These are phyloP conservation scores for Bembecia ichneumoniformis DNA, from an alignment of 2,888 invertebrate species.

Conservation along the genomic window DNA sequence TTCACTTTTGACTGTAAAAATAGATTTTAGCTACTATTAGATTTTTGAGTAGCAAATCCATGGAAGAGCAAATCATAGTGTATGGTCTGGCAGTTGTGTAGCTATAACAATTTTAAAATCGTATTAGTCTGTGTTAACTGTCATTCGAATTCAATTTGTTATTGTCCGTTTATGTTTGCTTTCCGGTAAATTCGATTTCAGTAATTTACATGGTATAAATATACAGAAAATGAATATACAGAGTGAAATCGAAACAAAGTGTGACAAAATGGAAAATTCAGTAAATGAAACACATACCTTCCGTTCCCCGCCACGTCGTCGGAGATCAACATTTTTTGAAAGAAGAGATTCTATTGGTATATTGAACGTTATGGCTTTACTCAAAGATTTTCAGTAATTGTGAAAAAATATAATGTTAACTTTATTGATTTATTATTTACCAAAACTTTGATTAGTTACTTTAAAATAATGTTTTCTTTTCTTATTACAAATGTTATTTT, in stretches of 20 bases:
- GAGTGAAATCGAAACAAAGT: too few relatives aligned
- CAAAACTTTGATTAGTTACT: too few relatives aligned
- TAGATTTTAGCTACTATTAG: too few relatives aligned
- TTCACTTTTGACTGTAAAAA: too few relatives aligned
- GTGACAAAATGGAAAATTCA: conserved; percentile 40
- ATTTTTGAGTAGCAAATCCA: too few relatives aligned
- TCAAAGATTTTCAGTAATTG: not conserved
- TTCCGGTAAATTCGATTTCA: conserved; percentile 1
- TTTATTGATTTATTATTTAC: not conserved
- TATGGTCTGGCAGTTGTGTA: too few relatives aligned
- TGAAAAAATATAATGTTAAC: not conserved
- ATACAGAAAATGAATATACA: too few relatives aligned
- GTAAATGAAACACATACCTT: conserved; percentile 38
- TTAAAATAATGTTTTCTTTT: too few relatives aligned
- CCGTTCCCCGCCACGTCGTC: conserved; percentile 50
- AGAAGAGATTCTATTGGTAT: conserved; percentile 52
- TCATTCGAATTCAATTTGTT: not conserved
- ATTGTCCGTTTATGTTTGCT: not conserved
- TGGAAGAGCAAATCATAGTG: too few relatives aligned
- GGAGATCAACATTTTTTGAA: conserved; percentile 61
- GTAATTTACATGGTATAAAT: not conserved
- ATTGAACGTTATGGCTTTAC: conserved; percentile 4
- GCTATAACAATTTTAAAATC: too few relatives aligned
- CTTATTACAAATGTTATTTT: too few relatives aligned
- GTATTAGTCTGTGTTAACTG: not conserved